Evolutionary conservation across 2,888 invertebrate genomes (phyloP).

Genomic region (Brenthis hecate): DNA sequence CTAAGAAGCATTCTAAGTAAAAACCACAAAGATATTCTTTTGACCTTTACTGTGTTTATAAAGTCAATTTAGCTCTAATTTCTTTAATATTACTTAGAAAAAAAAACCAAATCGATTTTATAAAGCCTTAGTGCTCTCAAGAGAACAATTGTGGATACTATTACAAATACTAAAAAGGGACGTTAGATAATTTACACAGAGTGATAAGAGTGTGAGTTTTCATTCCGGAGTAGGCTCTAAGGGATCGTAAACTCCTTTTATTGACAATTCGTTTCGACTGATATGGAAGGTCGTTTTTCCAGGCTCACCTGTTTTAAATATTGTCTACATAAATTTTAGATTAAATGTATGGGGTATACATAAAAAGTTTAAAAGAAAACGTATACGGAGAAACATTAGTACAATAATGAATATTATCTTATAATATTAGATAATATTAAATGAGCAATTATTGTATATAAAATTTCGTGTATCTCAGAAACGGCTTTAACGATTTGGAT

Average conservation of each 20-base stretch:
- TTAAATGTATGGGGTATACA: not conserved
- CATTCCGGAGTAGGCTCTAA: conserved; percentile 34
- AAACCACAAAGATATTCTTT: too few relatives aligned
- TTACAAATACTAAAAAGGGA: conserved; percentile 23
- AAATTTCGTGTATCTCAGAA: too few relatives aligned
- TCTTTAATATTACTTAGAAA: too few relatives aligned
- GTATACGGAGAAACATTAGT: too few relatives aligned
- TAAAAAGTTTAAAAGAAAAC: not conserved
- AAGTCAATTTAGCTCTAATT: too few relatives aligned
- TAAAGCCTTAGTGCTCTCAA: not conserved
- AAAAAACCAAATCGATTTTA: not conserved
- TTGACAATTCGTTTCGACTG: conserved; percentile 55
- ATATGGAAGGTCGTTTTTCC: conserved; percentile 48
- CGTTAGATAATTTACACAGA: conserved; percentile 27
- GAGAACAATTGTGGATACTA: conserved; percentile 12
- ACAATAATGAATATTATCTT: too few relatives aligned
- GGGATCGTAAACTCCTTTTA: conserved; percentile 47
- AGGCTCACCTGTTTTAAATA: conserved; percentile 44
- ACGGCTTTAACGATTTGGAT: too few relatives aligned
- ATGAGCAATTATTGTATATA: too few relatives aligned
- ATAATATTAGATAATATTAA: too few relatives aligned
- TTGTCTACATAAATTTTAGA: conserved; percentile 15
- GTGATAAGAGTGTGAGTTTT: conserved; percentile 42
- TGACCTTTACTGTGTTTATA: too few relatives aligned
- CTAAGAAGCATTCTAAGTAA: too few relatives aligned